Conservation (phyloP, 2,888 invertebrate species). For the Polyploca ridens region DNA sequence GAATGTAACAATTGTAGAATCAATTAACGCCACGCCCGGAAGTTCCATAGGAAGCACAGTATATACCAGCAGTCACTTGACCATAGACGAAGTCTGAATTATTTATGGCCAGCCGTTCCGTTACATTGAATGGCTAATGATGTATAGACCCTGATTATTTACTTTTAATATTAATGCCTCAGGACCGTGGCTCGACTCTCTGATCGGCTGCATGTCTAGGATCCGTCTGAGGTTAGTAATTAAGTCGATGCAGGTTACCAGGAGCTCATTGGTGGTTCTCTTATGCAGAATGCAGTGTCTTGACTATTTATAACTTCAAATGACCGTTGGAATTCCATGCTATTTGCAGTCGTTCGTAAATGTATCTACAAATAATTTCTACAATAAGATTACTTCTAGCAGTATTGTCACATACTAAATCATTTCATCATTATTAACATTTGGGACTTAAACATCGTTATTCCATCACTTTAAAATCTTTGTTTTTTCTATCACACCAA, state of each 20-base stretch:
- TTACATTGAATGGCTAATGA: conserved; percentile 78
- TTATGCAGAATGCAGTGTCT: neutral
- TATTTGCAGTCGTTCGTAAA: neutral
- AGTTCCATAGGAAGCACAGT: conserved; percentile 48
- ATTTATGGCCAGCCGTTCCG: conserved; percentile 72
- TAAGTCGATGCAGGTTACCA: conserved; percentile 5
- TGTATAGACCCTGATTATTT: conserved; percentile 38
- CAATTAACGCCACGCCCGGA: conserved; percentile 48
- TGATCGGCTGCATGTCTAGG: conserved; percentile 1
- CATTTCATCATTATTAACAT: no score
- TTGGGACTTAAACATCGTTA: no score
- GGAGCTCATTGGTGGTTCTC: neutral
- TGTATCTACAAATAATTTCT: no score
- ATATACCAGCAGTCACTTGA: conserved; percentile 44
- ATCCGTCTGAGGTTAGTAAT: conserved; percentile 1
- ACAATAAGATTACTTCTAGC: neutral
- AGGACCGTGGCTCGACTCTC: neutral
- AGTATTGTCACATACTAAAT: neutral
- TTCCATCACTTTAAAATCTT: no score
- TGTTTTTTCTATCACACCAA: no score
- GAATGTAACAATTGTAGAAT: conserved; percentile 1
- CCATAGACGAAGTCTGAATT: conserved; percentile 57
- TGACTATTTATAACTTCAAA: neutral
- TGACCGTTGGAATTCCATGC: neutral
- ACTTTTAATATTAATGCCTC: conserved; percentile 33